A percentile compares a stretch with the other conserved stretches of the same genome.
Conservation (phyloP, 2,888 invertebrate species). For the Polyploca ridens region DNA sequence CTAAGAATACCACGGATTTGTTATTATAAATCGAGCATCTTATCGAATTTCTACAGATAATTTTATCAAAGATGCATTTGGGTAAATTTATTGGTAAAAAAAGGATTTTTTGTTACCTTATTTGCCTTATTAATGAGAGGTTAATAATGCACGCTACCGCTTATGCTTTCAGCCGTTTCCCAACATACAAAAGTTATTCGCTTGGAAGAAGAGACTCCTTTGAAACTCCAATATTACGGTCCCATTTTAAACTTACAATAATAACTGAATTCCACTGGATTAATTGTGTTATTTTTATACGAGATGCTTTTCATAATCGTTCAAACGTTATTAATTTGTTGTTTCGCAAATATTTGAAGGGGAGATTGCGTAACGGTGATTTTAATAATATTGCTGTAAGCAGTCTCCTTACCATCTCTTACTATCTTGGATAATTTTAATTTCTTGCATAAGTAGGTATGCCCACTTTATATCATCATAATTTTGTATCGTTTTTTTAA, state of each 20-base stretch:
- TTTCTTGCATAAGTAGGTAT: too few relatives aligned
- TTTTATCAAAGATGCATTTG: too few relatives aligned
- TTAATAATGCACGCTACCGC: slow-evolving; percentile 25
- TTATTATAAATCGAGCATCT: too few relatives aligned
- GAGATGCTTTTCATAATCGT: slow-evolving; percentile 52
- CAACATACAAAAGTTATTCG: slow-evolving; percentile 58
- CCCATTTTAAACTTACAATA: slow-evolving; percentile 72
- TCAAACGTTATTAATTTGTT: slow-evolving; percentile 65
- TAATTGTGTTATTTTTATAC: slow-evolving; percentile 75
- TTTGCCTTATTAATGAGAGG: slow-evolving; percentile 8
- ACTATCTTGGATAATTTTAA: too few relatives aligned
- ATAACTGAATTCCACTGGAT: slow-evolving; percentile 65
- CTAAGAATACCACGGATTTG: too few relatives aligned
- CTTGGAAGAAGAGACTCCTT: slow-evolving; percentile 65
- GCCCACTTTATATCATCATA: too few relatives aligned
- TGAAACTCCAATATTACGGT: slow-evolving; percentile 61
- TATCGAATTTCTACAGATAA: too few relatives aligned
- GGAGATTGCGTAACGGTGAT: slow-evolving; percentile 30
- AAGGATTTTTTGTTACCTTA: too few relatives aligned
- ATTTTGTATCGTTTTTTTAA: too few relatives aligned
- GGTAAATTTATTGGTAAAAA: too few relatives aligned
- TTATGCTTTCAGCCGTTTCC: slow-evolving; percentile 34
- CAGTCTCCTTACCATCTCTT: too few relatives aligned
- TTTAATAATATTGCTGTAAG: not conserved
- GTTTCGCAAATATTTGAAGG: slow-evolving; percentile 55